Conservation (phyloP, 2,888 invertebrate genomes). For the Antitype chi region DNA sequence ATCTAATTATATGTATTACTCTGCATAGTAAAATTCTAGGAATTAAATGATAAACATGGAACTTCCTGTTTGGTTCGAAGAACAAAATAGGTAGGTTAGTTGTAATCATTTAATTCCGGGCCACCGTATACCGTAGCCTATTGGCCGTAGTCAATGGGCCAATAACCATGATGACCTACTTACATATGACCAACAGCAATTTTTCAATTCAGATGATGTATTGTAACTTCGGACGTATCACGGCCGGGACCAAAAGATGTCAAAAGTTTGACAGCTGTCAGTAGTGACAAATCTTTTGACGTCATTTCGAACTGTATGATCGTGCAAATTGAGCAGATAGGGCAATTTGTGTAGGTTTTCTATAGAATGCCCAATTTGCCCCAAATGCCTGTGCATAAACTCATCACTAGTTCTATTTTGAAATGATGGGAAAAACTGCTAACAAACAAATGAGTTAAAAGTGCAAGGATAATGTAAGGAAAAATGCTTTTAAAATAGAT, state of each 20-base stretch:
- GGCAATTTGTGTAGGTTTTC: background rate
- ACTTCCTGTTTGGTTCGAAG: constrained; percentile 16
- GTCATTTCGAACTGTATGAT: background rate
- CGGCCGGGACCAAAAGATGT: background rate
- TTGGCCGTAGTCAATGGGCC: constrained; percentile 15
- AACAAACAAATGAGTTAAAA: background rate
- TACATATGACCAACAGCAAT: constrained; percentile 23
- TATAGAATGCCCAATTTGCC: background rate
- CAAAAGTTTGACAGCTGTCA: constrained; percentile 26
- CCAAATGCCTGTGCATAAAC: background rate
- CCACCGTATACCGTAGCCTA: background rate
- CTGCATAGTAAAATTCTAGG: constrained; percentile 24
- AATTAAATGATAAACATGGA: constrained; percentile 31
- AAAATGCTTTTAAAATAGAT: constrained; percentile 23
- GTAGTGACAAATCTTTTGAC: background rate
- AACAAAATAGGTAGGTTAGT: constrained; percentile 7
- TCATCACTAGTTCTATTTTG: background rate
- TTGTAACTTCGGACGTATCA: background rate
- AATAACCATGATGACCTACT: constrained; percentile 12
- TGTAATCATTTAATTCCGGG: constrained; percentile 33
- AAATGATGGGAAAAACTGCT: constrained; percentile 3
- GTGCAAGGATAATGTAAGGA: constrained; percentile 40
- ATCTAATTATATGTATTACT: constrained; percentile 4
- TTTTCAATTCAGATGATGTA: constrained; percentile 35
- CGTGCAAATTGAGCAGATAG: background rate